These are phyloP conservation scores for Thunnus albacares DNA, from an alignment of 2,797 vertebrate genomes.

Conservation along the genomic window DNA sequence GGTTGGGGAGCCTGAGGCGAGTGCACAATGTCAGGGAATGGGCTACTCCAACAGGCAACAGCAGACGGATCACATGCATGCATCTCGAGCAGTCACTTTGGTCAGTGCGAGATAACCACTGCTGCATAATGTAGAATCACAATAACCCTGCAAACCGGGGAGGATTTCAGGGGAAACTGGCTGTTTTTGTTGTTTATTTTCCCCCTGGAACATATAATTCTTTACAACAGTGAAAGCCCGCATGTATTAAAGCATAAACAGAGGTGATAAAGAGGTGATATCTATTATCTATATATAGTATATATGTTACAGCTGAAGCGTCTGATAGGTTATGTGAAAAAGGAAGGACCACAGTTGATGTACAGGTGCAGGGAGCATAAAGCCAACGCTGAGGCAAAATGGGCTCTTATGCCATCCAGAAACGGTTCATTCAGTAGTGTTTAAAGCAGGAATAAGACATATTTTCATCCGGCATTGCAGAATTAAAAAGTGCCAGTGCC, in stretches of 20 bases:
- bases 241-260: neutral
- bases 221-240: neutral
- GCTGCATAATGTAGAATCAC: constrained; percentile 72
- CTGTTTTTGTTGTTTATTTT: neutral
- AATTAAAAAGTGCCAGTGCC: constrained; percentile 31
- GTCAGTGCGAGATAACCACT: constrained; percentile 66
- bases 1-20: constrained; percentile 73
- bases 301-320: constrained; percentile 17
- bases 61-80: constrained; percentile 63
- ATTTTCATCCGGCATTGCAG: constrained; percentile 1
- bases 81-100: constrained; percentile 63
- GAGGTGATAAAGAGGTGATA: neutral
- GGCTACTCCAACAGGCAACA: constrained; percentile 72
- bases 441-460: neutral
- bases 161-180: constrained; percentile 16
- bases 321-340: constrained; percentile 12
- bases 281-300: neutral
- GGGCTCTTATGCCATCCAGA: constrained; percentile 12
- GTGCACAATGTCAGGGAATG: constrained; percentile 71
- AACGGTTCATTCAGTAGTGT: neutral
- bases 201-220: neutral
- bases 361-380: constrained; percentile 64
- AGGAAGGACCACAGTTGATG: constrained; percentile 55
- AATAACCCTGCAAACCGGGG: constrained; percentile 58
- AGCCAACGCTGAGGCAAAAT: constrained; percentile 31